Evolutionary conservation across 1,140 invertebrate genomes (phyloP), one percentile per base, ranked within the genome.

Genomic region (Pentalonia nigronervosa): DNA sequence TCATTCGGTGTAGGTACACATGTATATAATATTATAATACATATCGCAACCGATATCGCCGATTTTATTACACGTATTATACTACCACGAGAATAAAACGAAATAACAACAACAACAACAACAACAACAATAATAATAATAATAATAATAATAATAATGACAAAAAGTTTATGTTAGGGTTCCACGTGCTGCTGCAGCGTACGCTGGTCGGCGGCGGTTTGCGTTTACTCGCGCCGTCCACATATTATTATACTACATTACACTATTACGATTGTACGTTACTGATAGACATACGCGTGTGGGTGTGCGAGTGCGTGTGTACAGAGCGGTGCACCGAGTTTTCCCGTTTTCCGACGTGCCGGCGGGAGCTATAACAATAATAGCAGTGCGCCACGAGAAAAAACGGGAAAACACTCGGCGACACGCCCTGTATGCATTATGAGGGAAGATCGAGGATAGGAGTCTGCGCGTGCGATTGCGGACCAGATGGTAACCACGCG

Each of bases 401-500:
- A 47, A 86, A 25, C 25, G 23, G 4, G 84, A 30, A 48, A 30
- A 48, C 25, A 86, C 36, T 9, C 2, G 2, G 60, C 25, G 30
- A 67, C 3, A 30, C 60, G 4, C 60, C 14, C 60, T 76, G 60
- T 76, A 84, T 25, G 47, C 11, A 41, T 20, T 76, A 76, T 30
- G 6, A 9, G 2, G 83, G 45, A 14, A 83, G 41, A 84, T 25
- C 41, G n/a, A 36, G 23, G 23, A 87, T 9, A 87, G 14, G 25
- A 23, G 84, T 48, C 25, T 47, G 86, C 86, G 47, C 30, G 14
- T 87, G 86, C 17, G 47, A 87, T 47, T 48, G n/a, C 20, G 47
- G 45, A 21, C 36, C 56, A 91, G 34, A 91, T 91, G 56, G 47
- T 67, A 91, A 76, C 90, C 47, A 91, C 60, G 41, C 23, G 36